These are phyloP conservation scores for Nemotelus pantherinus DNA, from an alignment of 2,888 invertebrate genomes.

Conservation along the genomic window DNA sequence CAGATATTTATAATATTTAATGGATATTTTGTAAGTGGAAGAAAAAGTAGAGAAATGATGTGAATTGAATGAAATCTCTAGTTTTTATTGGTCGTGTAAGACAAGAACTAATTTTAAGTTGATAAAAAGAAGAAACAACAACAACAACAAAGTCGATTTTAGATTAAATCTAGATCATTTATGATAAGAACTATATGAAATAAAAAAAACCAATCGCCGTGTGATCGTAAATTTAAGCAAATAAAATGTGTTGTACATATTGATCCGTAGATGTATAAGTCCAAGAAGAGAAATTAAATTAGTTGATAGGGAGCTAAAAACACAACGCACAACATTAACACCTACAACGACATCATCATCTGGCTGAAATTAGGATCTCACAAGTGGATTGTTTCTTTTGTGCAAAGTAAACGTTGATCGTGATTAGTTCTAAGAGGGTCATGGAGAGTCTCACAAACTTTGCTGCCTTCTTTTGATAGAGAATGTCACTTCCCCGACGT, in stretches of 20 bases:
- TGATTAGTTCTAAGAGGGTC: too few species aligned
- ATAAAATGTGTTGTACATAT: slow-evolving; percentile 33
- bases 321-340: slow-evolving; percentile 18
- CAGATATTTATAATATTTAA: slow-evolving; percentile 28
- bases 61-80: neutral
- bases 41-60: neutral
- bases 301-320: slow-evolving; percentile 1
- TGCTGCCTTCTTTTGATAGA: too few species aligned
- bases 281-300: neutral
- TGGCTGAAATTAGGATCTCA: slow-evolving; percentile 10
- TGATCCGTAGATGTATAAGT: slow-evolving; percentile 7
- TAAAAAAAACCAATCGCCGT: slow-evolving; percentile 40
- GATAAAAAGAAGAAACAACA: slow-evolving; percentile 26
- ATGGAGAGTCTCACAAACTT: too few species aligned
- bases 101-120: slow-evolving; percentile 34
- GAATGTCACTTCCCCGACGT: too few species aligned
- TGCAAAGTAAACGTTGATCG: too few species aligned
- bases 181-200: slow-evolving; percentile 7
- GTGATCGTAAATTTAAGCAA: slow-evolving; percentile 42
- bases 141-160: slow-evolving; percentile 36
- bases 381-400: neutral
- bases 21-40: slow-evolving; percentile 3
- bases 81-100: neutral
- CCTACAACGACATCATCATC: neutral
- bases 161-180: slow-evolving; percentile 18